Base-by-base conservation (phyloP, 2,113 vertebrate species). In the Rana temporaria region DNA sequence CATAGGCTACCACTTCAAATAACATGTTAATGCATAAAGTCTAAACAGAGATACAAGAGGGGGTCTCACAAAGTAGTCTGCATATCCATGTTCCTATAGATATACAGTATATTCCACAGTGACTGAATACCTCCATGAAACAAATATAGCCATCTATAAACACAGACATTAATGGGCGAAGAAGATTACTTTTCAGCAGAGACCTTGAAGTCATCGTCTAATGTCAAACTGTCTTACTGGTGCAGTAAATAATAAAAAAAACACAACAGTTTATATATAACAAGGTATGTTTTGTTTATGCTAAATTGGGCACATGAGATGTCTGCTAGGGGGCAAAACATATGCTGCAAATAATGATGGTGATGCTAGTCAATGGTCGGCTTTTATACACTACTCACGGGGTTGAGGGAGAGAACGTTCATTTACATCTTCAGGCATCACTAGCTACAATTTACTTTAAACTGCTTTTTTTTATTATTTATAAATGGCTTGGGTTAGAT, bases 241-340 rank as follows among this genome's bases (percentile, higher is more conserved):
- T 75, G 26, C 56, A 75, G 60, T 75, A 56, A 75, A 42, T 75
- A 75, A 75, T 75, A 56, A 75, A 34, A 34, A 14, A 75, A 62
- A 75, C 32, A 22, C 57, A 42, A 75, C 72, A 60, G 60, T 62
- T 75, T 62, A 62, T 75, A 75, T 75, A 75, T 42, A 60, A 75
- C 55, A 74, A 62, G 72, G 18, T 75, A 42, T 57, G 59, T 75
- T 75, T 75, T 75, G 30, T 75, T 62, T 18, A 42, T 62, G 72
- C 57, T 30, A 75, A 75, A 75, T 75, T 75, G 72, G 72, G 59
- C 72, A 60, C 72, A 75, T 62, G 72, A 75, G 72, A 75, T 75
- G n/a, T 62, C 56, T 75, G 56, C 72, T 59, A 42, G 32, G n/a
- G 56, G 60, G 57, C 72, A 75, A 75, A 60, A 75, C 56, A 75